These are phyloP conservation scores for Pachliopta kotzebuea DNA, from an alignment of 2,888 invertebrate genomes.

Conservation along the genomic window DNA sequence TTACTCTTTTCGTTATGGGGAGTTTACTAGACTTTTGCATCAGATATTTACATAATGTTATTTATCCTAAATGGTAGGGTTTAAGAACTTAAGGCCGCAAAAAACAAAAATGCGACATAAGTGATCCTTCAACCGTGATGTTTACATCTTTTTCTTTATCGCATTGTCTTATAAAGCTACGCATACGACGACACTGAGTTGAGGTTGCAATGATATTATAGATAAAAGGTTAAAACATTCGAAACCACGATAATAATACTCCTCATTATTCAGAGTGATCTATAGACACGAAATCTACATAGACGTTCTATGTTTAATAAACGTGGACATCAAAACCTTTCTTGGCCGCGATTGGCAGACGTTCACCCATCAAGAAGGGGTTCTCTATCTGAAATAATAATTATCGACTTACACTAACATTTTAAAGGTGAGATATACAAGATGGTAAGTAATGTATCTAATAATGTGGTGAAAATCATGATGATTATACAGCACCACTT, in stretches of 20 bases:
- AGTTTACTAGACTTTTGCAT: neutral
- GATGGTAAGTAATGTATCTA: too few species aligned
- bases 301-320: slow-evolving; percentile 49
- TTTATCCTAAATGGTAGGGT: neutral
- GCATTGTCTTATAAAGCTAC: slow-evolving; percentile 19
- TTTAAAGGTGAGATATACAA: too few species aligned
- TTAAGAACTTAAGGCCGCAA: neutral
- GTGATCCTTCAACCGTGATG: slow-evolving; percentile 30
- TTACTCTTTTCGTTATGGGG: neutral
- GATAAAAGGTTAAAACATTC: slow-evolving; percentile 39
- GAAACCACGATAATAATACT: slow-evolving; percentile 21
- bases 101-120: slow-evolving; percentile 24
- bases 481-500: too few species aligned
- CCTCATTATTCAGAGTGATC: slow-evolving; percentile 23
- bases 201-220: slow-evolving; percentile 51
- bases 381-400: slow-evolving; percentile 83
- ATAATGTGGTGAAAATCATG: too few species aligned
- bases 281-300: slow-evolving; percentile 42
- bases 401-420: slow-evolving; percentile 1
- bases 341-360: slow-evolving; percentile 94
- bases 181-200: slow-evolving; percentile 33
- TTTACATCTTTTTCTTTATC: slow-evolving; percentile 15
- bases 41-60: neutral
- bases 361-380: slow-evolving; percentile 92
- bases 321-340: slow-evolving; percentile 88